Percentiles rank a stretch among this genome's conserved stretches.
These are phyloP conservation scores for Scaptomyza caliginosa DNA, from an alignment of 2,888 invertebrate genomes.

Conservation along the genomic window DNA sequence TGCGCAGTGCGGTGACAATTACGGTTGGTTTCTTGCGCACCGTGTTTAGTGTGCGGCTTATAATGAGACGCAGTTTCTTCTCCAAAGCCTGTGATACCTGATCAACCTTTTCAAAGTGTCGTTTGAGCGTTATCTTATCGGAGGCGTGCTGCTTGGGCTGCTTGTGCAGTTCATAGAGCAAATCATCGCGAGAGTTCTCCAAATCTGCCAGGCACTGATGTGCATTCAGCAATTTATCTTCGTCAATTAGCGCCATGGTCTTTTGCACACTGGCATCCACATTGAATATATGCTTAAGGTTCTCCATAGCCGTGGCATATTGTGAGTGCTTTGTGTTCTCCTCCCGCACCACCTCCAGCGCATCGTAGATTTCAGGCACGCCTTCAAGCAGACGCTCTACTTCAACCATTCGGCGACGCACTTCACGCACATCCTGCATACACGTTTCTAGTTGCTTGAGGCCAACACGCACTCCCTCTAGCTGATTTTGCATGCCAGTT, in stretches of 20 bases:
- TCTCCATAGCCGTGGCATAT: slow-evolving; percentile 98
- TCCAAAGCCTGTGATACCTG: slow-evolving; percentile 93
- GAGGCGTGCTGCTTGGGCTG: slow-evolving; percentile 93
- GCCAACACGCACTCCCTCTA: slow-evolving; percentile 98
- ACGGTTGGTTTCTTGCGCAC: slow-evolving; percentile 97
- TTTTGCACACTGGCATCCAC: slow-evolving; percentile 98
- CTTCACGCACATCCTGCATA: slow-evolving; percentile 92
- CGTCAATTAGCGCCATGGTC: slow-evolving; percentile 96
- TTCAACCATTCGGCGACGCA: slow-evolving; percentile 89
- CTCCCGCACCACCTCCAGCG: slow-evolving; percentile 93
- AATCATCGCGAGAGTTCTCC: slow-evolving; percentile 97
- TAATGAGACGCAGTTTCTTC: slow-evolving; percentile 94
- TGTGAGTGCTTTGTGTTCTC: slow-evolving; percentile 98
- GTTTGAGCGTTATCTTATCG: slow-evolving; percentile 95
- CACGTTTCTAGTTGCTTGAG: slow-evolving; percentile 95
- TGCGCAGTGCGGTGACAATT: slow-evolving; percentile 97
- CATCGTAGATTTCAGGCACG: slow-evolving; percentile 91
- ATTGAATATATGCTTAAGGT: slow-evolving; percentile 98
- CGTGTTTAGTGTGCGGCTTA: slow-evolving; percentile 95
- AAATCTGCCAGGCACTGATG: slow-evolving; percentile 97
- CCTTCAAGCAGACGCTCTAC: slow-evolving; percentile 90
- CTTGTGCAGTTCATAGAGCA: slow-evolving; percentile 96
- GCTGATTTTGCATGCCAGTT: slow-evolving; percentile 98
- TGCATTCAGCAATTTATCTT: slow-evolving; percentile 96
- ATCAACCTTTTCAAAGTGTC: slow-evolving; percentile 98